Conservation (phyloP, 37 sponge, comb jelly and placozoan species). For the Haliclona indistincta region DNA sequence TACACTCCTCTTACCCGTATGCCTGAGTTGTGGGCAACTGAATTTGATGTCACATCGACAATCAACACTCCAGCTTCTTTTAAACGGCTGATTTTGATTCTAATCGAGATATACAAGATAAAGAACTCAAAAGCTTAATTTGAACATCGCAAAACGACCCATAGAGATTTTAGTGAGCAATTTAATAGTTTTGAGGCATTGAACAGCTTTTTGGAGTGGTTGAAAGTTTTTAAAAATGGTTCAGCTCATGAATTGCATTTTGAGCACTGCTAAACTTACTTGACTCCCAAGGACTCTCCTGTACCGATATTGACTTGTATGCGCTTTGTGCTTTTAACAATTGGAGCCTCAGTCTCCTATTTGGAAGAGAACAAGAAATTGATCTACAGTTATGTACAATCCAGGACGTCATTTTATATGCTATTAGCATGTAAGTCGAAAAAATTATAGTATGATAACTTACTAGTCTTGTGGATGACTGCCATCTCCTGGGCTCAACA, state of each 20-base stretch:
- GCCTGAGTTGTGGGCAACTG: slow-evolving; percentile 60
- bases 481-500: neutral
- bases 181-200: too few relatives aligned
- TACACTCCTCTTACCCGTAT: slow-evolving; percentile 32
- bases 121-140: too few relatives aligned
- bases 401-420: too few relatives aligned
- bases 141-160: too few relatives aligned
- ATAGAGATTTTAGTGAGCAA: too few relatives aligned
- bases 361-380: neutral
- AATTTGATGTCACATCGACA: slow-evolving; percentile 59
- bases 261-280: too few relatives aligned
- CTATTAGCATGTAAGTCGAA: too few relatives aligned
- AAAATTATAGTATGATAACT: neutral
- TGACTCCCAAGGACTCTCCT: slow-evolving; percentile 28
- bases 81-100: slow-evolving; percentile 15
- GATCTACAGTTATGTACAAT: neutral
- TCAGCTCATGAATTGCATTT: too few relatives aligned
- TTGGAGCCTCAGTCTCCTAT: slow-evolving; percentile 30
- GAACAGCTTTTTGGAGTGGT: too few relatives aligned
- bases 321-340: slow-evolving; percentile 58
- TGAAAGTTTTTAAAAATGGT: too few relatives aligned
- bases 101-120: neutral
- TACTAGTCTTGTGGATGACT: slow-evolving; percentile 1
- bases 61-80: slow-evolving; percentile 46
- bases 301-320: slow-evolving; percentile 43